Percentiles rank a stretch among this genome's conserved stretches.
These are phyloP conservation scores for Bovichtus variegatus DNA, from an alignment of 2,797 vertebrate species.

Conservation along the genomic window DNA sequence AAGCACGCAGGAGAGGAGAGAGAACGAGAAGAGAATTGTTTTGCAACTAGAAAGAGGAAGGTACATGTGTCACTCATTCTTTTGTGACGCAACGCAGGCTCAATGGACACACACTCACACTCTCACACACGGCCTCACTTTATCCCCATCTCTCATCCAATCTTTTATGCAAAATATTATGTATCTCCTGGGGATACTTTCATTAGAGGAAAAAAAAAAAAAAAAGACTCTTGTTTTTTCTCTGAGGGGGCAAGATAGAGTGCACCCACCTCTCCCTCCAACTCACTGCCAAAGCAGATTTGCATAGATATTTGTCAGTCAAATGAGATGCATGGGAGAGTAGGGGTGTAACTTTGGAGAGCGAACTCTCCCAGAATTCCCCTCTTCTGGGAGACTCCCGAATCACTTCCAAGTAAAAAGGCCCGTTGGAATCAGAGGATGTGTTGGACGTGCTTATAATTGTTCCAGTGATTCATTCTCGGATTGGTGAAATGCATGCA, in stretches of 20 bases:
- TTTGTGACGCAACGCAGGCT: slow-evolving; percentile 72
- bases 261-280: slow-evolving; percentile 29
- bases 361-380: slow-evolving; percentile 59
- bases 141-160: slow-evolving; percentile 31
- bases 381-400: slow-evolving; percentile 51
- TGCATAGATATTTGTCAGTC: slow-evolving; percentile 79
- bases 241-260: slow-evolving; percentile 52
- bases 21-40: slow-evolving; percentile 69
- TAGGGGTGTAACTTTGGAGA: slow-evolving; percentile 41
- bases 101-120: slow-evolving; percentile 52
- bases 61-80: slow-evolving; percentile 62
- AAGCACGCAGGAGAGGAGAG: slow-evolving; percentile 18
- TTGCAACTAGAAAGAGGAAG: slow-evolving; percentile 82
- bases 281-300: slow-evolving; percentile 48
- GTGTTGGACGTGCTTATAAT: not conserved
- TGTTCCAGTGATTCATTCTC: not conserved
- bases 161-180: slow-evolving; percentile 53
- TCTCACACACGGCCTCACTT: slow-evolving; percentile 1
- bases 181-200: slow-evolving; percentile 31
- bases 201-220: slow-evolving; percentile 12
- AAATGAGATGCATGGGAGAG: slow-evolving; percentile 68
- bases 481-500: not conserved
- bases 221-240: not conserved
- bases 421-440: not conserved
- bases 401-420: slow-evolving; percentile 39